Evolutionary conservation across 1,140 invertebrate genomes (phyloP).

Genomic region (Microplitis mediator): DNA sequence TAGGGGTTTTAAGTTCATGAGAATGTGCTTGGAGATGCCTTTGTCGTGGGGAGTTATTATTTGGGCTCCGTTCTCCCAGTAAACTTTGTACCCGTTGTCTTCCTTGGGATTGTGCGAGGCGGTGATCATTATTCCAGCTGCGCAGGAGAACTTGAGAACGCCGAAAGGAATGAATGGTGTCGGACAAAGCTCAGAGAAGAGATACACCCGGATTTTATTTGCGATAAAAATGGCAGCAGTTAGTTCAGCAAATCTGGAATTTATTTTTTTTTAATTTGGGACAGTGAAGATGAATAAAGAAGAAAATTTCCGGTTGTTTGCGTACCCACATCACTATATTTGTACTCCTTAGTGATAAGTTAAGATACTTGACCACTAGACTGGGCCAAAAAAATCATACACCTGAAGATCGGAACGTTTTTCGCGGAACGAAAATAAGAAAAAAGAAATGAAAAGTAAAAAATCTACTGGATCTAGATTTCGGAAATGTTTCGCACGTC

Average conservation of each 20-base stretch:
- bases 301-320: neutral
- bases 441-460: no score
- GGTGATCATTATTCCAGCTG: slow-evolving; percentile 93
- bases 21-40: slow-evolving; percentile 82
- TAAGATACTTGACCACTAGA: no score
- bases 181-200: slow-evolving; percentile 83
- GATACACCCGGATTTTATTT: slow-evolving; percentile 79
- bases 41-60: slow-evolving; percentile 93
- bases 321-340: no score
- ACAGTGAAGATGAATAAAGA: neutral
- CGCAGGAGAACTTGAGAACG: slow-evolving; percentile 72
- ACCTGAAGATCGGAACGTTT: no score
- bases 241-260: slow-evolving; percentile 82
- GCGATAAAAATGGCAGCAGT: slow-evolving; percentile 84
- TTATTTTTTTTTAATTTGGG: neutral
- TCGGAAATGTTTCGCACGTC: no score
- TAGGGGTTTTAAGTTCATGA: slow-evolving; percentile 77
- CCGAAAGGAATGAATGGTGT: slow-evolving; percentile 93
- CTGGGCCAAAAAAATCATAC: no score
- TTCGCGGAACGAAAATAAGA: no score
- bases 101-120: slow-evolving; percentile 99
- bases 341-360: no score
- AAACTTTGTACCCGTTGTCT: slow-evolving; percentile 99
- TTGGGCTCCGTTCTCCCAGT: slow-evolving; percentile 95
- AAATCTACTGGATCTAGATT: no score